Conservation (phyloP, 2,797 vertebrate genomes). For the Gymnoscopelus braueri region DNA sequence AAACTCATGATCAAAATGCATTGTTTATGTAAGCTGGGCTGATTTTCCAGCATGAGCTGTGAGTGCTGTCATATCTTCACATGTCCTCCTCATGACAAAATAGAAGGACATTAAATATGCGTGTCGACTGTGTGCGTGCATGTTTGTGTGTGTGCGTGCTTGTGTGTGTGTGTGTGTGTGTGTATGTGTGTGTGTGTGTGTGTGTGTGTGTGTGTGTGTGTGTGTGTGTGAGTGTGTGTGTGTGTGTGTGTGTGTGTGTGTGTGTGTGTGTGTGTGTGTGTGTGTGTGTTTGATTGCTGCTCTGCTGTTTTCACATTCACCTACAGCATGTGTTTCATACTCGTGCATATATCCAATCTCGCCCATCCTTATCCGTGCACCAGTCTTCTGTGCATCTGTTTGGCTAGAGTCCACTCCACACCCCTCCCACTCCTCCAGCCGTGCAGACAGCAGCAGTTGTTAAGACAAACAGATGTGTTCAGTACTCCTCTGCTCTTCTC, state of each 20-base stretch:
- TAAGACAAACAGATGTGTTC: conserved; percentile 86
- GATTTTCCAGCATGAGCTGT: too few species aligned
- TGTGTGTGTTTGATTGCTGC: background rate
- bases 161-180: background rate
- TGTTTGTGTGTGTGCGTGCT: background rate
- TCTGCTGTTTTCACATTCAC: background rate
- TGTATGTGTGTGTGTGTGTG: too few species aligned
- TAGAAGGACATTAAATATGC: too few species aligned
- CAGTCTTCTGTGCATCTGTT: conserved; percentile 4
- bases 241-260: too few species aligned
- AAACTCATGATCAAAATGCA: too few species aligned
- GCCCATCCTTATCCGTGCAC: conserved; percentile 9
- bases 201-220: too few species aligned
- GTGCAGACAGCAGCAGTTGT: conserved; percentile 78
- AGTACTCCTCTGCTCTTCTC: conserved; percentile 71
- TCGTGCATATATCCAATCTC: background rate
- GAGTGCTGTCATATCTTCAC: too few species aligned
- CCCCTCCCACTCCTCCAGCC: background rate
- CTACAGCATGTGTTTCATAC: background rate
- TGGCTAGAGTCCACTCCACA: conserved; percentile 15
- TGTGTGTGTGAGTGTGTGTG: too few species aligned
- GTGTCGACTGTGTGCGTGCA: too few species aligned
- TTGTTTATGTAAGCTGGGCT: too few species aligned
- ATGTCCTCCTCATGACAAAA: too few species aligned
- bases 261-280: background rate